A percentile compares a stretch with the other conserved stretches of the same genome.
These are phyloP conservation scores for Drosophila tani DNA, from an alignment of 1,140 invertebrate genomes.

Conservation along the genomic window DNA sequence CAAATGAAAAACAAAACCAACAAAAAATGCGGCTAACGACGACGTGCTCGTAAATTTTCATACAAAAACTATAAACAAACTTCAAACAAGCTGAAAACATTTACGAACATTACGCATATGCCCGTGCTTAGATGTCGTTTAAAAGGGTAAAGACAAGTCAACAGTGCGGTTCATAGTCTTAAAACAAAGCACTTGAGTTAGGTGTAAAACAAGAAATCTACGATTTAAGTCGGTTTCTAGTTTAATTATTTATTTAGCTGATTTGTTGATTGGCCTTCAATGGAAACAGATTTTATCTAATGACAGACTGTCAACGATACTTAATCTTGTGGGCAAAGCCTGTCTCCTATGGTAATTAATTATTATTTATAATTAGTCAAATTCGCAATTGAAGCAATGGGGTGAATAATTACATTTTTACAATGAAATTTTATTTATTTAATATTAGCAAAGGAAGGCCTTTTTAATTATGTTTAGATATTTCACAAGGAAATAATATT, in stretches of 20 bases:
- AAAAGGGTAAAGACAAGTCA: constrained; percentile 12
- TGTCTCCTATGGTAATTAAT: constrained; percentile 13
- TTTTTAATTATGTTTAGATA: background rate
- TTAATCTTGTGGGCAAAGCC: background rate
- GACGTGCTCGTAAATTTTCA: constrained; percentile 75
- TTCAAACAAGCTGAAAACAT: constrained; percentile 41
- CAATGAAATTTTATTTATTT: background rate
- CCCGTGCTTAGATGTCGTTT: constrained; percentile 29
- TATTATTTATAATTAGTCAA: constrained; percentile 7
- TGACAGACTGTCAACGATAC: constrained; percentile 12
- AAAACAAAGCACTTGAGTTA: constrained; percentile 6
- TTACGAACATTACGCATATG: constrained; percentile 63
- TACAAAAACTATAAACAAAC: constrained; percentile 49
- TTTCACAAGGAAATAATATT: background rate
- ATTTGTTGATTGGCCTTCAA: constrained; percentile 21
- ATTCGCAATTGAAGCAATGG: background rate
- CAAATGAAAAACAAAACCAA: constrained; percentile 9
- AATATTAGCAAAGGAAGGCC: background rate
- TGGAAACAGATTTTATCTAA: constrained; percentile 11
- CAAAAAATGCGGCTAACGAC: constrained; percentile 49
- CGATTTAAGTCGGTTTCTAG: background rate
- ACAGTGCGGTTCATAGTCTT: constrained; percentile 34
- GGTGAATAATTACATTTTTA: background rate
- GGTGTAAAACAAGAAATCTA: background rate
- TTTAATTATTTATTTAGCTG: constrained; percentile 10